A percentile compares a stretch with the other conserved stretches of the same genome.
phyloP scores from a whole-genome alignment of 2,113 vertebrate genomes.

The Syrrhaptes paradoxus region DNA sequence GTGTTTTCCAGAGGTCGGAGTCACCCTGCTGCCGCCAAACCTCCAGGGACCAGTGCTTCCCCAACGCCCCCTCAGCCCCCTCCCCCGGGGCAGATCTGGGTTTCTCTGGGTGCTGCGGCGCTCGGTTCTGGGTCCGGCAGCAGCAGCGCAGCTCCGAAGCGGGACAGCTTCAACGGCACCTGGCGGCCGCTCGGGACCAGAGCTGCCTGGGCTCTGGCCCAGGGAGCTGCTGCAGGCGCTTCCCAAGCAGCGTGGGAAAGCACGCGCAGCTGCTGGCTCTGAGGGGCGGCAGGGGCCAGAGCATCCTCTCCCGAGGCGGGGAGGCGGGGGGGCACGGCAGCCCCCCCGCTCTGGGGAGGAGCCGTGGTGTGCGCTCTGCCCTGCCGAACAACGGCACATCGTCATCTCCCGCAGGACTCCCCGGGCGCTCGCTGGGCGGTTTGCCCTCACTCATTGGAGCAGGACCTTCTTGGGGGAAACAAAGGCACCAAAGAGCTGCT shows the following conservation, averaged over 20 bases:
- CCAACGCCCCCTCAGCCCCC: background rate
- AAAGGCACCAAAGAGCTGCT: background rate
- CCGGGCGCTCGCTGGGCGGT: background rate
- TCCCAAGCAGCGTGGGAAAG: background rate
- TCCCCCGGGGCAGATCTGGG: background rate
- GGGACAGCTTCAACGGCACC: background rate
- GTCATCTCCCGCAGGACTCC: background rate
- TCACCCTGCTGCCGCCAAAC: background rate
- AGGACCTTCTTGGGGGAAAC: background rate
- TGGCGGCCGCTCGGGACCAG: background rate
- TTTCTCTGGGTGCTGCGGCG: background rate
- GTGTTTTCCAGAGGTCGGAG: background rate
- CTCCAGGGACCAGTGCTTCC: background rate
- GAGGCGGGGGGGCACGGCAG: background rate
- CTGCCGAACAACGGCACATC: background rate
- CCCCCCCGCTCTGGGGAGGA: background rate
- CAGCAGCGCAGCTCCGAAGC: rapidly evolving
- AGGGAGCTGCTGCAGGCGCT: background rate
- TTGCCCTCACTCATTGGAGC: background rate
- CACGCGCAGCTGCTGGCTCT: rapidly evolving
- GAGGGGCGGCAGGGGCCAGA: background rate
- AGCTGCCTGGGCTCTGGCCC: background rate
- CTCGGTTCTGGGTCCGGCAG: background rate
- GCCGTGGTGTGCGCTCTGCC: background rate
- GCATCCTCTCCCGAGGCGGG: background rate